Evolutionary conservation across 2,797 vertebrate species (phyloP), one percentile per base, ranked within the genome.

Genomic region (Enteromius thamalakanensis): DNA sequence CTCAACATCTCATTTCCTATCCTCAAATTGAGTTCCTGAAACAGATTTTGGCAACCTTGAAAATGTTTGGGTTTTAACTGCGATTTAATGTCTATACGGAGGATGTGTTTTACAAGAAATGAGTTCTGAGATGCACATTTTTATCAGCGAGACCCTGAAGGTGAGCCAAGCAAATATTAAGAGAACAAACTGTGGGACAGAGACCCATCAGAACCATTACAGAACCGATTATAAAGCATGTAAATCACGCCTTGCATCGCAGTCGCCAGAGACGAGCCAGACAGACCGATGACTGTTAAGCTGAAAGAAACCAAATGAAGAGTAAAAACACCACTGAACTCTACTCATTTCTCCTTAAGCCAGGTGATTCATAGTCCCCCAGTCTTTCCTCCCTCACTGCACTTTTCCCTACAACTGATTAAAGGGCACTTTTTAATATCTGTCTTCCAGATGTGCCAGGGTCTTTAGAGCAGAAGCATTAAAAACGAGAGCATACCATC

Each of bases 381-480:
- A 87, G 87, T 89, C 83, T 86, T 89, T 88, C 90, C 87, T 83
- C 86, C 84, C 87, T 82, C 64, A 78, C 86, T 23, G 29, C 42
- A 80, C 80, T 72, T 81, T 55, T 5, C 45, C 23, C 42, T 85
- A 76, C 88, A 89, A 91, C 83, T 92, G 91, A 93, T 93, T 94
- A 91, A 90, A 90, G 91, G 84, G 90, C 85, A 82, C 78, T 88
- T 89, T 90, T 89, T 87, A 88, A 91, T 40, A 74, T 83, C 86
- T 81, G 79, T 90, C 87, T 87, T 70, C 84, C 86, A 87, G 87
- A 79, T 76, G 51, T 82, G 74, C 89, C 90, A 90, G 65, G 68
- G 71, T 79, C 90, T 91, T 92, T 91, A 92, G 88, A 92, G 89
- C 86, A 90, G 89, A 91, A 88, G 88, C 85, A 86, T 85, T 87